Evolutionary conservation across 2,113 vertebrate species (phyloP).

Genomic region (Bombycilla garrulus): DNA sequence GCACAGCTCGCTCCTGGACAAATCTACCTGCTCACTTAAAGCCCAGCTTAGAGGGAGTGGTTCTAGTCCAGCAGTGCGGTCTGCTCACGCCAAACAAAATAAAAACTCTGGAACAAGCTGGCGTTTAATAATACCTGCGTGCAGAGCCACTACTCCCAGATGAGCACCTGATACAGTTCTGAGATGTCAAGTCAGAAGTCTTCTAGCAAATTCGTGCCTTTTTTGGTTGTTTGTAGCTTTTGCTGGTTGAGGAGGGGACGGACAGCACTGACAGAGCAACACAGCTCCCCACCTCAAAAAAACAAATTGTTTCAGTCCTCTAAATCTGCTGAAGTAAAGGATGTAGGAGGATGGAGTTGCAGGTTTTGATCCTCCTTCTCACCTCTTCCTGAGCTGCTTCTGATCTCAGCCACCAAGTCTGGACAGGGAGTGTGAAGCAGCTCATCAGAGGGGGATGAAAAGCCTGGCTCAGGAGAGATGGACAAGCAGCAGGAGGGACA

Average conservation of each 20-base stretch:
- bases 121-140: background rate
- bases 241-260: background rate
- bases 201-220: background rate
- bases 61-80: background rate
- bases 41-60: background rate
- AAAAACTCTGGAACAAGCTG: background rate
- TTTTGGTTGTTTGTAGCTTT: background rate
- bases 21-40: background rate
- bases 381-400: background rate
- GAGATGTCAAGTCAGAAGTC: background rate
- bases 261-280: background rate
- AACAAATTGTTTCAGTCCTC: background rate
- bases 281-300: background rate
- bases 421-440: background rate
- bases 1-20: background rate
- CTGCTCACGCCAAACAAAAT: background rate
- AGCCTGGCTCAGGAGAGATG: background rate
- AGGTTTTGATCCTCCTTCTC: background rate
- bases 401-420: background rate
- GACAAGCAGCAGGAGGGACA: background rate
- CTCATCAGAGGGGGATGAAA: background rate
- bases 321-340: background rate
- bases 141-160: background rate
- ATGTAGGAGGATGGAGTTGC: background rate
- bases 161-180: background rate